phyloP scores from a whole-genome alignment of 2,888 invertebrate genomes.

The Acanthococcus lagerstroemiae region DNA sequence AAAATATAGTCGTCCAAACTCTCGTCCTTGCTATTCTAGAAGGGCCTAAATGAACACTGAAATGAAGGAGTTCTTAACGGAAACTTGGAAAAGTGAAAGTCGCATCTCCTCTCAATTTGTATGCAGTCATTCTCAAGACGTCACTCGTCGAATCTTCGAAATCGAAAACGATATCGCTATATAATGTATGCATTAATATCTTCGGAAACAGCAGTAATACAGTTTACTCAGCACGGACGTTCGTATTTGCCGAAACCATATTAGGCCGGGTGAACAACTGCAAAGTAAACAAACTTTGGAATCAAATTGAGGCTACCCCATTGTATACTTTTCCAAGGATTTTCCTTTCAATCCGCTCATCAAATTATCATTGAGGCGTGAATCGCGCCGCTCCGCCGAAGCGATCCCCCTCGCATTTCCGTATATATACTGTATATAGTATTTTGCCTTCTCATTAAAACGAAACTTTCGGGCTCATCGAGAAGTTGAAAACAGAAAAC shows the following conservation, averaged over 20 bases:
- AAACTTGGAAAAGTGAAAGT: no score
- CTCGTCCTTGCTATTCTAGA: no score
- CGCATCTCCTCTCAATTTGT: no score
- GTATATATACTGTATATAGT: neutral
- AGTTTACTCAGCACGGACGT: slow-evolving; percentile 11
- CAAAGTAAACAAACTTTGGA: slow-evolving; percentile 25
- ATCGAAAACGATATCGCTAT: neutral
- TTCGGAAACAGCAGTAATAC: neutral
- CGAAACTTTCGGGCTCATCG: neutral
- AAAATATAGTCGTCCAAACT: no score
- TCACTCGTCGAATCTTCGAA: no score
- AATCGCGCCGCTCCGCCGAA: no score
- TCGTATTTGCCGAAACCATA: slow-evolving; percentile 15
- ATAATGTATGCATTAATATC: neutral
- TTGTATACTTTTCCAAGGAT: slow-evolving; percentile 21
- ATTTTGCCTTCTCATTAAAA: slow-evolving; percentile 2
- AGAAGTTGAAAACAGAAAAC: neutral
- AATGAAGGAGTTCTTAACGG: no score
- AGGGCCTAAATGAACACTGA: no score
- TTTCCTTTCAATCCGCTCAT: slow-evolving; percentile 28
- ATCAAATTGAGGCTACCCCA: slow-evolving; percentile 28
- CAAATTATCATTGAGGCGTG: slow-evolving; percentile 27
- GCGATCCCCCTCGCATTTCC: no score
- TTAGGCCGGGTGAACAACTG: slow-evolving; percentile 27
- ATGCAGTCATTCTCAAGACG: neutral